Percentiles rank a stretch among this genome's conserved stretches.
These are phyloP conservation scores for Drosophila subsilvestris DNA, from an alignment of 2,888 invertebrate species.

Conservation along the genomic window DNA sequence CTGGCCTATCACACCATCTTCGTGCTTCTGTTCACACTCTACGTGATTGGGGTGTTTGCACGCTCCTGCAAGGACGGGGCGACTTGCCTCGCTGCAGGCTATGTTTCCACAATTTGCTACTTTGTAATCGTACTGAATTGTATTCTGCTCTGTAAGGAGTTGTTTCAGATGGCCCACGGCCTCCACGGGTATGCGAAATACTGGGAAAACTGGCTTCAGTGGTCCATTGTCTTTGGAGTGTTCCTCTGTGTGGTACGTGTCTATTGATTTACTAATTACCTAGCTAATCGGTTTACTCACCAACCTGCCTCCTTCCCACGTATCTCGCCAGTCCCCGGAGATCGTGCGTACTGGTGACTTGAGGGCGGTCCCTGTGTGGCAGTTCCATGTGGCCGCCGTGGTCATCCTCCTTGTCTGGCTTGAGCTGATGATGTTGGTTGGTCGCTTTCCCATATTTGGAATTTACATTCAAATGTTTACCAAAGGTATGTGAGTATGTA, in stretches of 20 bases:
- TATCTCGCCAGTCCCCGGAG: constrained; percentile 77
- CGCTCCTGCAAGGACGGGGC: constrained; percentile 76
- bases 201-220: constrained; percentile 94
- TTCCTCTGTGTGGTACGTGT: constrained; percentile 87
- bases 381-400: constrained; percentile 91
- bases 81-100: constrained; percentile 73
- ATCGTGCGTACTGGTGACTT: constrained; percentile 78
- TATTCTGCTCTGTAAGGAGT: constrained; percentile 89
- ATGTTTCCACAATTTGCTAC: constrained; percentile 85
- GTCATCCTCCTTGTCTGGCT: constrained; percentile 92
- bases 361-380: constrained; percentile 86
- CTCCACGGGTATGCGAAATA: constrained; percentile 89
- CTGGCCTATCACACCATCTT: constrained; percentile 91
- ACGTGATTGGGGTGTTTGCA: constrained; percentile 87
- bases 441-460: constrained; percentile 93
- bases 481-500: constrained; percentile 85
- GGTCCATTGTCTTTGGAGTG: constrained; percentile 90
- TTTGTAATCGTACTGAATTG: constrained; percentile 87
- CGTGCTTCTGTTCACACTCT: constrained; percentile 90
- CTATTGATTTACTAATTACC: neutral
- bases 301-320: neutral
- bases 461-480: constrained; percentile 95
- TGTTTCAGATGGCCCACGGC: constrained; percentile 88
- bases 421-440: constrained; percentile 93
- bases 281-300: neutral